Evolutionary conservation across 1,140 invertebrate species (phyloP).

Genomic region (Chrysomallon squamiferum): DNA sequence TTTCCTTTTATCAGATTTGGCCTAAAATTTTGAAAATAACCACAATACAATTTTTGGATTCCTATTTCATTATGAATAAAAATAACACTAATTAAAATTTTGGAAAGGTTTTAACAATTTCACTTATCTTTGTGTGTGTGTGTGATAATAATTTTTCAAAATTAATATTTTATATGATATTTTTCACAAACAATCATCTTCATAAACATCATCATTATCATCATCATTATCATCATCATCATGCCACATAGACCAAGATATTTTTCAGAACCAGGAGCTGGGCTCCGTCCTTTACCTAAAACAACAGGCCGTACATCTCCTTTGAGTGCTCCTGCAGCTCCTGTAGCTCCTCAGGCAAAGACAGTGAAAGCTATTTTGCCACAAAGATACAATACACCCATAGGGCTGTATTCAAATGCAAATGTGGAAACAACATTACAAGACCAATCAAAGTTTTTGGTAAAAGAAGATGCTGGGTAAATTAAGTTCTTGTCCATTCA

Average conservation of each 20-base stretch:
- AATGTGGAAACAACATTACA: slow-evolving; percentile 91
- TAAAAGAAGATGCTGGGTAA: slow-evolving; percentile 11
- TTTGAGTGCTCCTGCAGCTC: slow-evolving; percentile 2
- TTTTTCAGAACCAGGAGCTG: not conserved
- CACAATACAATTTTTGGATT: no score
- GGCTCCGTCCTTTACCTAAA: not conserved
- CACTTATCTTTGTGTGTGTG: no score
- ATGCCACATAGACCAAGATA: slow-evolving; percentile 1
- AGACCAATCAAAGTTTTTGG: slow-evolving; percentile 84
- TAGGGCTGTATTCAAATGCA: slow-evolving; percentile 93
- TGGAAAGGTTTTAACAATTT: no score
- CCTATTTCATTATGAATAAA: no score
- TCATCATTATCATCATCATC: slow-evolving; percentile 12
- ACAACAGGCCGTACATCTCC: no score
- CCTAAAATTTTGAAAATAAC: no score
- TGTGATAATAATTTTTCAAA: no score
- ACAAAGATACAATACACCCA: slow-evolving; percentile 95
- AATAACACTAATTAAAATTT: no score
- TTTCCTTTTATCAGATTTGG: no score
- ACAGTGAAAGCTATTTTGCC: slow-evolving; percentile 75
- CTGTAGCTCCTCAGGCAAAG: slow-evolving; percentile 13
- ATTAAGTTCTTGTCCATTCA: not conserved
- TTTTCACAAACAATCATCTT: no score
- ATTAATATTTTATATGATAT: no score
- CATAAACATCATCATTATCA: not conserved